These are phyloP conservation scores for Malurus splendens DNA, from an alignment of 2,797 vertebrate genomes.

Conservation along the genomic window DNA sequence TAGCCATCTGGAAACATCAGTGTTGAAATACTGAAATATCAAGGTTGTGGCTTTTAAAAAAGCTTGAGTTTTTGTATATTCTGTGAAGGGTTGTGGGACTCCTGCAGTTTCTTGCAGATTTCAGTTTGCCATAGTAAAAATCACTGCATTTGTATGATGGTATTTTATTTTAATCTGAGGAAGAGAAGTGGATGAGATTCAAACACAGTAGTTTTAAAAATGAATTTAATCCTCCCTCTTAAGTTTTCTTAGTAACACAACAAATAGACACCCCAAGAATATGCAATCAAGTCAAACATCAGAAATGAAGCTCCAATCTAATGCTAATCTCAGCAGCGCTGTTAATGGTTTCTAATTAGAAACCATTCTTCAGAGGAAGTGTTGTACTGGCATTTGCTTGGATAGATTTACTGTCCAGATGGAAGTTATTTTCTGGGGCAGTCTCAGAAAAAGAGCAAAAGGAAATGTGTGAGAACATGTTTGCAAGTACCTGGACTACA, in stretches of 20 bases:
- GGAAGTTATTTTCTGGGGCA: background rate
- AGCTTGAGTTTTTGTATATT: background rate
- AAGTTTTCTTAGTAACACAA: background rate
- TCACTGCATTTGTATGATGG: background rate
- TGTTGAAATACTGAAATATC: background rate
- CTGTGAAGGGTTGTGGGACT: background rate
- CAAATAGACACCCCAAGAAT: background rate
- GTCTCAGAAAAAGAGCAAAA: background rate
- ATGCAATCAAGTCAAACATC: background rate
- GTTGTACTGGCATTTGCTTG: background rate
- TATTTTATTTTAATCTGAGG: background rate
- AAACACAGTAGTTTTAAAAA: background rate
- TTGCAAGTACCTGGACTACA: background rate
- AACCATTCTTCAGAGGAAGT: background rate
- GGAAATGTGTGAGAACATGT: background rate
- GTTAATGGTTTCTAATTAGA: background rate
- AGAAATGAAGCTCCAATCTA: background rate
- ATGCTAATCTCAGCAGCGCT: conserved; percentile 2
- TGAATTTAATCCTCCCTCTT: background rate
- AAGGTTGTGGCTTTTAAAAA: background rate
- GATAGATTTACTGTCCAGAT: background rate
- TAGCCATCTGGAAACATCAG: background rate
- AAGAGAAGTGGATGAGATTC: background rate
- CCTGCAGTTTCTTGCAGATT: background rate
- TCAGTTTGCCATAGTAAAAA: background rate